These are phyloP conservation scores for Drosophila austrosaltans DNA, from an alignment of 2,888 invertebrate species.

Conservation along the genomic window DNA sequence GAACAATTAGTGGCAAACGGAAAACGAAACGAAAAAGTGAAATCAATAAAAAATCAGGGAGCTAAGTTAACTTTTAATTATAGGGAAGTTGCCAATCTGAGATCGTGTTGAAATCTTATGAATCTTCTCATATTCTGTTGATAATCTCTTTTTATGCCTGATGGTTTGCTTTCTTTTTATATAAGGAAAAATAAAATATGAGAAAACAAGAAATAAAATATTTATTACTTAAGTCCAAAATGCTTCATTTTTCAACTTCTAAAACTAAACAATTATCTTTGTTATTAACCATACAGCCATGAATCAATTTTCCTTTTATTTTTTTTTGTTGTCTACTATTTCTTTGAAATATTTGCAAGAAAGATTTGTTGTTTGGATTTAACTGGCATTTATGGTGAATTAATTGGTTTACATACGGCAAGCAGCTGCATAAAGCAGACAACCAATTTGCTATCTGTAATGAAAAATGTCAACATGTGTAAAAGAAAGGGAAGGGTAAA, in stretches of 20 bases:
- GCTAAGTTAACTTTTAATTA: background rate
- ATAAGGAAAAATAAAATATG: too few species aligned
- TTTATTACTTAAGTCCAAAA: too few species aligned
- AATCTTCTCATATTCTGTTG: too few species aligned
- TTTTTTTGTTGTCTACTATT: background rate
- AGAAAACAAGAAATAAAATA: too few species aligned
- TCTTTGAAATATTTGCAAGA: conserved; percentile 12
- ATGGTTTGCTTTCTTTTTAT: too few species aligned
- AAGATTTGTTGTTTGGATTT: conserved; percentile 49
- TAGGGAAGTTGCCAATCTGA: background rate
- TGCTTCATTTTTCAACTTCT: too few species aligned
- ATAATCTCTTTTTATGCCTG: too few species aligned
- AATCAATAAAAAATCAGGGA: conserved; percentile 14
- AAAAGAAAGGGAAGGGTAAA: conserved; percentile 38
- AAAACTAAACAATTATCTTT: too few species aligned
- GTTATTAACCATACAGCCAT: too few species aligned
- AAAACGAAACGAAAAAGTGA: conserved; percentile 15
- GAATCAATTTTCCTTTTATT: too few species aligned
- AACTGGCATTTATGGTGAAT: conserved; percentile 50
- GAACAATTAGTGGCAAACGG: conserved; percentile 45
- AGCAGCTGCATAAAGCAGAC: conserved; percentile 60
- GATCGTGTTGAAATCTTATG: background rate
- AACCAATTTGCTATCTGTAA: conserved; percentile 73
- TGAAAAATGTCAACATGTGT: conserved; percentile 66
- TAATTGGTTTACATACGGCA: conserved; percentile 56